These are phyloP conservation scores for Tenthredo distinguenda DNA, from an alignment of 2,888 invertebrate genomes.

Conservation along the genomic window DNA sequence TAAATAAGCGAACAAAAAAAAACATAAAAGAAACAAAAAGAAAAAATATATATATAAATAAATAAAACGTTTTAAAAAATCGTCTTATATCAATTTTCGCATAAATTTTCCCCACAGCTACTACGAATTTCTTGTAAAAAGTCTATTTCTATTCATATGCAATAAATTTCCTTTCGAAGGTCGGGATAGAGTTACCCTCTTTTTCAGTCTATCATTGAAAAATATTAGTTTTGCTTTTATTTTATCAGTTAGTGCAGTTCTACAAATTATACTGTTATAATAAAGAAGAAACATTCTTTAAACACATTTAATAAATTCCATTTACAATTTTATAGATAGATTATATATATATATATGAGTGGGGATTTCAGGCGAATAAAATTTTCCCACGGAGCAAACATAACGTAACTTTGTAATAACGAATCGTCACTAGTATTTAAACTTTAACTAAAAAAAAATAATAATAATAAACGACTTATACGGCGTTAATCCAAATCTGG, in stretches of 20 bases:
- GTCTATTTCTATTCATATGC: not conserved
- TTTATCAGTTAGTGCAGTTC: not conserved
- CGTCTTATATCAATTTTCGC: not conserved
- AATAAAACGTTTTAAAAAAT: slow-evolving; percentile 46
- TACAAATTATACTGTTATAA: not conserved
- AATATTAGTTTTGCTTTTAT: not conserved
- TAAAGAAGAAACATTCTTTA: not conserved
- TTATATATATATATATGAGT: not conserved
- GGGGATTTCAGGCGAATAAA: slow-evolving; percentile 7
- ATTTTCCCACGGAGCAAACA: not conserved
- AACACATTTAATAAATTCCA: not conserved
- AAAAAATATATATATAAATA: slow-evolving; percentile 6
- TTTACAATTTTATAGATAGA: slow-evolving; percentile 28
- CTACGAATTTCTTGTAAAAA: not conserved
- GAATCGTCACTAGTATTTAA: not conserved
- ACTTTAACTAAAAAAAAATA: not conserved
- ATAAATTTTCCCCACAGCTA: not conserved
- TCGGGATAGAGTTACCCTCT: not conserved
- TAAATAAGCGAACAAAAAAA: not conserved
- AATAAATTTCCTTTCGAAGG: not conserved
- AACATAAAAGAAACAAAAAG: not conserved
- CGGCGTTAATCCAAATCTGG: slow-evolving; percentile 7
- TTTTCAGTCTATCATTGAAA: not conserved
- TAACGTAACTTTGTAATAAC: not conserved
- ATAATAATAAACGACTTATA: not conserved